A percentile compares a stretch with the other conserved stretches of the same genome.
Conservation (phyloP, 2,797 vertebrate genomes). For the Acestrorhynchus altus region DNA sequence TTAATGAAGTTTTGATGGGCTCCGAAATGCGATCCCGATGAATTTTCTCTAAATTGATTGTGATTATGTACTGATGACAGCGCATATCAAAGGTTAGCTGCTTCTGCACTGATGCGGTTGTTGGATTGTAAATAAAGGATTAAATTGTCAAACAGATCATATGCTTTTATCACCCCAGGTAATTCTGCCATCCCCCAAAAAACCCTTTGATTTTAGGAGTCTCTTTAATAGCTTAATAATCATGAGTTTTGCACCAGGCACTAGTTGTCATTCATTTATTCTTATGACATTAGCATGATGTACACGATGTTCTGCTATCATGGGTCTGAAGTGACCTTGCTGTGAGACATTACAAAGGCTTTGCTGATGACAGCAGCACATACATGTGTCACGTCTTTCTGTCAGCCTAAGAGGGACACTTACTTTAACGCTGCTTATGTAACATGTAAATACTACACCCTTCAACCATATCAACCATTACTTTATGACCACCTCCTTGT, state of each 20-base stretch:
- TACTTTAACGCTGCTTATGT: neutral
- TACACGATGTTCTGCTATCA: neutral
- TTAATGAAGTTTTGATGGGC: constrained; percentile 71
- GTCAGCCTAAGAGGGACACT: neutral
- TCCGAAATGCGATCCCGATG: constrained; percentile 63
- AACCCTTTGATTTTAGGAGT: constrained; percentile 12
- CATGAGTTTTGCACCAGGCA: neutral
- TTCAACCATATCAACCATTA: too few relatives aligned
- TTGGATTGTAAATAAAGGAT: constrained; percentile 62
- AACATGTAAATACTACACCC: neutral
- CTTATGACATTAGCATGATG: constrained; percentile 1
- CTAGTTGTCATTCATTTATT: constrained; percentile 6
- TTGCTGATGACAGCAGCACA: constrained; percentile 1
- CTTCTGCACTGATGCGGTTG: constrained; percentile 56
- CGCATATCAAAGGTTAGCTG: constrained; percentile 64
- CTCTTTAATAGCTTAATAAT: constrained; percentile 1
- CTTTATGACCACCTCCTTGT: too few relatives aligned
- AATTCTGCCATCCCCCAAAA: constrained; percentile 13
- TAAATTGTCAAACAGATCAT: constrained; percentile 50
- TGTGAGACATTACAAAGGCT: neutral
- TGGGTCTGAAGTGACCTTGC: constrained; percentile 18
- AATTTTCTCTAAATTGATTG: constrained; percentile 64
- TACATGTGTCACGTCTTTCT: neutral
- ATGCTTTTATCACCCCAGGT: constrained; percentile 56
- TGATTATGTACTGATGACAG: constrained; percentile 66